A percentile compares a stretch with the other conserved stretches of the same genome.
These are phyloP conservation scores for Abrostola tripartita DNA, from an alignment of 2,888 invertebrate genomes.

Conservation along the genomic window DNA sequence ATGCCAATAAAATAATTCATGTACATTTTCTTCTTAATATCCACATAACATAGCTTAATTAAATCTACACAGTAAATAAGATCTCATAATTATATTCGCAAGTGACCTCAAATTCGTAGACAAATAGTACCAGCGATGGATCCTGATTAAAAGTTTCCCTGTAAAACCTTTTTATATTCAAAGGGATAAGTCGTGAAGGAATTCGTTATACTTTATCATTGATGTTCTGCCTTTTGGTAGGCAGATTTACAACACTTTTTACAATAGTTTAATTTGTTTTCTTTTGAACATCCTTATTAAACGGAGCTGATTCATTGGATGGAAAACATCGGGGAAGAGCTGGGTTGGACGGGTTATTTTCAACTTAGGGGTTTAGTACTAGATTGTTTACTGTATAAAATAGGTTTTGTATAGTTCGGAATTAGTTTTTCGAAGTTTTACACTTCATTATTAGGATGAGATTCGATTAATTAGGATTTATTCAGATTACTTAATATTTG, in stretches of 20 bases:
- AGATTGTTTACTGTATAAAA: too few species aligned
- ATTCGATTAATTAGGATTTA: too few species aligned
- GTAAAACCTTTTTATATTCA: slow-evolving; percentile 84
- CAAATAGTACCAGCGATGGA: slow-evolving; percentile 69
- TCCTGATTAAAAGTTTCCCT: slow-evolving; percentile 84
- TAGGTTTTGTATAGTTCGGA: too few species aligned
- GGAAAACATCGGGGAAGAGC: background rate
- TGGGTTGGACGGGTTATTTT: background rate
- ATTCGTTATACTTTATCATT: slow-evolving; percentile 79
- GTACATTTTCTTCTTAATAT: too few species aligned
- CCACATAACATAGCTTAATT: too few species aligned
- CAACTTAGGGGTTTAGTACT: background rate
- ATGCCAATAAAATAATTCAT: too few species aligned
- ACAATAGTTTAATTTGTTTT: slow-evolving; percentile 63
- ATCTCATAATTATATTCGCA: too few species aligned
- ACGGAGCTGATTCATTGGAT: slow-evolving; percentile 42
- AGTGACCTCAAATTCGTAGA: slow-evolving; percentile 53
- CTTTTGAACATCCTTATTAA: slow-evolving; percentile 53
- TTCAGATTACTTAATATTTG: too few species aligned
- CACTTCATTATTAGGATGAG: too few species aligned
- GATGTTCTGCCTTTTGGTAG: slow-evolving; percentile 64
- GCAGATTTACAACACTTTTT: slow-evolving; percentile 59
- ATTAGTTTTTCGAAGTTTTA: too few species aligned
- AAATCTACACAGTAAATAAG: too few species aligned
- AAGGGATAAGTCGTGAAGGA: slow-evolving; percentile 79